phyloP scores from a whole-genome alignment of 2,113 vertebrate genomes.

The Dunckerocampus dactyliophorus region DNA sequence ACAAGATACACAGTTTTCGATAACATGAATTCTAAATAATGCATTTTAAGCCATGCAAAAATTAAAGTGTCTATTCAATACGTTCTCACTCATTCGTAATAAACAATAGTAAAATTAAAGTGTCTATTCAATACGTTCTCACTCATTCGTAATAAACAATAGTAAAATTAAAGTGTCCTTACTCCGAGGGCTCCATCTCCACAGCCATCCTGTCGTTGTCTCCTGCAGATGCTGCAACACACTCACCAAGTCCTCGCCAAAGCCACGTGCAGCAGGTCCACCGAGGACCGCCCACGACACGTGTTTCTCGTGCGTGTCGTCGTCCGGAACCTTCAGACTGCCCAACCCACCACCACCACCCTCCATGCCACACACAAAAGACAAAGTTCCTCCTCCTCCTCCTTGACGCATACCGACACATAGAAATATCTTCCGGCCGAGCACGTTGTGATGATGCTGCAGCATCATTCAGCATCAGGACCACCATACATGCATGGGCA shows the following conservation, averaged over 20 bases:
- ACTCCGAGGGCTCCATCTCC: slow-evolving; percentile 76
- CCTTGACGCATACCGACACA: slow-evolving; percentile 30
- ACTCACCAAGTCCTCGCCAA: slow-evolving; percentile 38
- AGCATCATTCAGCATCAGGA: slow-evolving; percentile 26
- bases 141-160: too few species aligned
- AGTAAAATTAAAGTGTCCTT: slow-evolving; percentile 39
- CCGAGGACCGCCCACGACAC: slow-evolving; percentile 66
- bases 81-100: too few species aligned
- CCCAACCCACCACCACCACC: not conserved
- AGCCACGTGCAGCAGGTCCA: slow-evolving; percentile 66
- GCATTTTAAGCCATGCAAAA: not conserved
- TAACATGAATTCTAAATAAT: not conserved
- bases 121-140: too few species aligned
- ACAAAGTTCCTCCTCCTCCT: not conserved
- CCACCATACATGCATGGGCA: slow-evolving; percentile 39
- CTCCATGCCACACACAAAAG: slow-evolving; percentile 5
- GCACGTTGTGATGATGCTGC: slow-evolving; percentile 42
- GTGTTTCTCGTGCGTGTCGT: slow-evolving; percentile 54
- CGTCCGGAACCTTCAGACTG: slow-evolving; percentile 30
- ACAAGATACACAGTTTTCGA: too few species aligned
- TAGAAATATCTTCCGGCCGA: slow-evolving; percentile 5
- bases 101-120: too few species aligned
- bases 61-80: too few species aligned
- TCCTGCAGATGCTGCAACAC: slow-evolving; percentile 42
- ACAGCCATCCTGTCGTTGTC: slow-evolving; percentile 65